These are phyloP conservation scores for Trichogramma pretiosum DNA, from an alignment of 1,140 invertebrate species.

Conservation along the genomic window DNA sequence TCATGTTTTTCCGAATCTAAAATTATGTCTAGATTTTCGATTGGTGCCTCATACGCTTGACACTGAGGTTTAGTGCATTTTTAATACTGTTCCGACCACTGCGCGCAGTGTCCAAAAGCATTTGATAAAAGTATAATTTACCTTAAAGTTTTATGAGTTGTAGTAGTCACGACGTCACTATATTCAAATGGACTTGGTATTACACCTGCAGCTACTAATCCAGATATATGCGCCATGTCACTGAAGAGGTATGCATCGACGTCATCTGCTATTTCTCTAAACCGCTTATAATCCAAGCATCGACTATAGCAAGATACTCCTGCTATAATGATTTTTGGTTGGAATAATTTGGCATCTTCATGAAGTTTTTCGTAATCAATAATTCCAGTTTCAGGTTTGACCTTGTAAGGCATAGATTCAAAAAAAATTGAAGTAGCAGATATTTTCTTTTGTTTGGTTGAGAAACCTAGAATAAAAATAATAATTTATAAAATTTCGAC, in stretches of 20 bases:
- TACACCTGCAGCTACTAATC: constrained; percentile 78
- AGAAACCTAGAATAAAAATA: constrained; percentile 54
- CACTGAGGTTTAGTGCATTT: no score
- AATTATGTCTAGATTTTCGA: no score
- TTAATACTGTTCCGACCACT: no score
- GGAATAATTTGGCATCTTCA: constrained; percentile 76
- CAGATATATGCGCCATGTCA: constrained; percentile 93
- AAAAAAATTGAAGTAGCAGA: constrained; percentile 97
- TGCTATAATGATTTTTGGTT: constrained; percentile 89
- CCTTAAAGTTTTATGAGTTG: constrained; percentile 88
- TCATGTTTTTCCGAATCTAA: no score
- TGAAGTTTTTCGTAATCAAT: constrained; percentile 91
- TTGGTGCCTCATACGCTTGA: no score
- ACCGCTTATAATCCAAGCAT: constrained; percentile 79
- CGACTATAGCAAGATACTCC: constrained; percentile 83
- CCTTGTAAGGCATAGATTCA: constrained; percentile 97
- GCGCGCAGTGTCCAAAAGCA: no score
- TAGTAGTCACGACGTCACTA: constrained; percentile 90
- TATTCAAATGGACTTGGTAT: constrained; percentile 88
- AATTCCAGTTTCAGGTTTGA: constrained; percentile 73
- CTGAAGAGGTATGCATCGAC: constrained; percentile 82
- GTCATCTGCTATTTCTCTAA: constrained; percentile 80
- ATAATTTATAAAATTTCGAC: no score
- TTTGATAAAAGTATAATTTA: no score
- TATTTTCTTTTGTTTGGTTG: constrained; percentile 83